Conservation (phyloP, 2,888 invertebrate genomes). For the Drosophila meridionalis region DNA sequence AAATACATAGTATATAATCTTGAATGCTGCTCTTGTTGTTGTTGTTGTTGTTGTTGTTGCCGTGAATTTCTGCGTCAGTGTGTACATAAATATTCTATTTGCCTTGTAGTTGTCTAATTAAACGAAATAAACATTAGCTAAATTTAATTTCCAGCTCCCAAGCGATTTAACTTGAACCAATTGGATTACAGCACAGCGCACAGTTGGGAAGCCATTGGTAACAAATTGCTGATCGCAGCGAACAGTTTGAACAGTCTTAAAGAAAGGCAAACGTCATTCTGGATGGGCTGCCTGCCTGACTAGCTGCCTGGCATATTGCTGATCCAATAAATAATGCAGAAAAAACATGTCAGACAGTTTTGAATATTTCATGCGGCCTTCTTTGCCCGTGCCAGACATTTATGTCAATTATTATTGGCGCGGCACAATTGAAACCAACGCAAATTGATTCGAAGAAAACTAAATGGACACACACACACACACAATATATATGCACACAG, state of each 20-base stretch:
- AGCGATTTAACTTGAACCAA: constrained; percentile 47
- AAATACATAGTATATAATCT: constrained; percentile 16
- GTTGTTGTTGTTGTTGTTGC: constrained; percentile 17
- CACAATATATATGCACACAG: background rate
- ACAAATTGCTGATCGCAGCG: constrained; percentile 4
- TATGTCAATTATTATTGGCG: constrained; percentile 77
- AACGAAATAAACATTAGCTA: constrained; percentile 75
- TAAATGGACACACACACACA: constrained; percentile 53
- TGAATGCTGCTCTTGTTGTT: constrained; percentile 4
- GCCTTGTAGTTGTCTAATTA: constrained; percentile 76
- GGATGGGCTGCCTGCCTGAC: background rate
- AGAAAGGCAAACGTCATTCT: constrained; percentile 11
- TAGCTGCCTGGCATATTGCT: constrained; percentile 32
- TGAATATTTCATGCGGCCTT: constrained; percentile 65
- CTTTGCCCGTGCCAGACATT: constrained; percentile 59
- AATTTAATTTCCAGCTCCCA: constrained; percentile 66
- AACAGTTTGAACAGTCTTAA: constrained; percentile 29
- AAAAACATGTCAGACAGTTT: constrained; percentile 62
- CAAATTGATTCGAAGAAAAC: constrained; percentile 77
- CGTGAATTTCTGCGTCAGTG: constrained; percentile 23
- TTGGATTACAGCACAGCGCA: constrained; percentile 21
- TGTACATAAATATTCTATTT: constrained; percentile 74
- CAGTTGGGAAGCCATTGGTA: constrained; percentile 37
- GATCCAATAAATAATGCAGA: constrained; percentile 57
- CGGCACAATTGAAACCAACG: constrained; percentile 72